phyloP scores from a whole-genome alignment of 2,888 invertebrate genomes.

The Campopleginae sp. region DNA sequence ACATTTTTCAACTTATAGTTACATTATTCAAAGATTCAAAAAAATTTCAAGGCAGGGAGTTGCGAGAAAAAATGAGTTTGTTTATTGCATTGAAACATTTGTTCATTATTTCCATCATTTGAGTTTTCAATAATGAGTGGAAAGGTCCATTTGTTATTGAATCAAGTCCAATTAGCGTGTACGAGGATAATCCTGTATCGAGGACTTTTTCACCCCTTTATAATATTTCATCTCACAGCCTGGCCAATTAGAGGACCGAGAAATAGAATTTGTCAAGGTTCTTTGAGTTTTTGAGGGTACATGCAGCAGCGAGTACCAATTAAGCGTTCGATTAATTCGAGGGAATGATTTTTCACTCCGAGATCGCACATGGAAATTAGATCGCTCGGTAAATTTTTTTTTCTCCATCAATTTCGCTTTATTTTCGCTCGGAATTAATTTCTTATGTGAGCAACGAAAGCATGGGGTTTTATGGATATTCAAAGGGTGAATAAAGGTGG shows the following conservation, averaged over 20 bases:
- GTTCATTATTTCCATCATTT: not conserved
- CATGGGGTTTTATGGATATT: not conserved
- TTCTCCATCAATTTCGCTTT: not conserved
- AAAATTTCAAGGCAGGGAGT: not conserved
- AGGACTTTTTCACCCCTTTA: conserved; percentile 9
- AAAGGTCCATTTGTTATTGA: not conserved
- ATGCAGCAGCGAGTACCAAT: not conserved
- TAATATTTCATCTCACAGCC: conserved; percentile 1
- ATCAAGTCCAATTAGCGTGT: conserved; percentile 6
- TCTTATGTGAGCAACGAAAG: not conserved
- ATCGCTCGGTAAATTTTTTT: not conserved
- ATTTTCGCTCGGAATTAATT: not conserved
- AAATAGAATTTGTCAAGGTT: conserved; percentile 49
- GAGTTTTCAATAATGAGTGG: not conserved
- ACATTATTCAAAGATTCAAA: not conserved
- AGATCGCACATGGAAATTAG: not conserved
- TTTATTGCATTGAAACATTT: not conserved
- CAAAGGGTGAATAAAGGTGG: not conserved
- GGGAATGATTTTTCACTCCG: not conserved
- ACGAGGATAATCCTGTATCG: conserved; percentile 2
- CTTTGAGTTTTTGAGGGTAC: not conserved
- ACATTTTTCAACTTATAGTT: too few species aligned
- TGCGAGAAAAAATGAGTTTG: not conserved
- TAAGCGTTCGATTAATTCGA: conserved; percentile 4
- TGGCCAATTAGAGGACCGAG: conserved; percentile 49